These are phyloP conservation scores for Sussaba pulchella DNA, from an alignment of 2,888 invertebrate genomes.

Conservation along the genomic window DNA sequence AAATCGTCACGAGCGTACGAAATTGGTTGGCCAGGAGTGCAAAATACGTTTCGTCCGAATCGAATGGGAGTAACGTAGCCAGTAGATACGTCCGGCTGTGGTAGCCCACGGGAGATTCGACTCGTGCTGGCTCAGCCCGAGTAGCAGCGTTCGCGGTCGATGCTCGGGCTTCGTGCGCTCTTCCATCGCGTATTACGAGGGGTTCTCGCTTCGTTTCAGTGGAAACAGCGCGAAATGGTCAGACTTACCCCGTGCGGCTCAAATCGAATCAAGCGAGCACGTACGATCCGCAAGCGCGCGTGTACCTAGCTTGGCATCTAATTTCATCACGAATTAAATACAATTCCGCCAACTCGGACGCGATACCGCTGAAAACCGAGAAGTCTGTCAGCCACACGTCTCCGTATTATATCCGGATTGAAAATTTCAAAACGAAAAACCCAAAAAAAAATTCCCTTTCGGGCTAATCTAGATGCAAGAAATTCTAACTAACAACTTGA, in stretches of 20 bases:
- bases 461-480: constrained; percentile 30
- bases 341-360: constrained; percentile 17
- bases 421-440: too few relatives aligned
- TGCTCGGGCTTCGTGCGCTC: constrained; percentile 13
- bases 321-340: constrained; percentile 47
- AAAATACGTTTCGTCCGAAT: neutral
- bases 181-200: constrained; percentile 22
- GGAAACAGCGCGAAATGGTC: constrained; percentile 50
- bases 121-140: constrained; percentile 8
- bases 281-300: constrained; percentile 2
- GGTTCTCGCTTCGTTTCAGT: constrained; percentile 30
- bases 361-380: constrained; percentile 11
- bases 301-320: constrained; percentile 20
- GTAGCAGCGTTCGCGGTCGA: constrained; percentile 32
- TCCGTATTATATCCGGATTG: too few relatives aligned
- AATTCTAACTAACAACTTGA: constrained; percentile 26
- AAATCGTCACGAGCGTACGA: neutral
- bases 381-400: neutral
- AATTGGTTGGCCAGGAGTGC: neutral
- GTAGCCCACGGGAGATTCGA: constrained; percentile 2
- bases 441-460: constrained; percentile 9
- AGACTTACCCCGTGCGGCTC: constrained; percentile 37
- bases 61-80: constrained; percentile 8
- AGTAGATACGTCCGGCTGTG: neutral
- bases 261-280: constrained; percentile 36